Conservation (phyloP, 1,140 invertebrate genomes). For the Ceratina calcarata region DNA sequence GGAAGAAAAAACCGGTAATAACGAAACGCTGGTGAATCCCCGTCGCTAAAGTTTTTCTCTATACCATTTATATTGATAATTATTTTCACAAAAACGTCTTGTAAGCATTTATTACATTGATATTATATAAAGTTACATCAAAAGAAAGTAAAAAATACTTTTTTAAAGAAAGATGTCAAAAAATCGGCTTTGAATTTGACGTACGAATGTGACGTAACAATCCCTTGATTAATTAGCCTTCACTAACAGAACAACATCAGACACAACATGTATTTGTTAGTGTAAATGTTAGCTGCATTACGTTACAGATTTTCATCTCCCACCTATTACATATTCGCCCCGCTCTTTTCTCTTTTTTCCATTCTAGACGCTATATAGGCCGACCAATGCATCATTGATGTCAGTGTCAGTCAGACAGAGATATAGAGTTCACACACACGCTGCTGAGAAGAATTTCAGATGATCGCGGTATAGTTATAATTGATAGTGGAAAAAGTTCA, state of each 20-base stretch:
- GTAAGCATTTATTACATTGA: too few species aligned
- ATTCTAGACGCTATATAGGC: conserved; percentile 34
- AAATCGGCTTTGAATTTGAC: too few species aligned
- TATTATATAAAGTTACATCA: too few species aligned
- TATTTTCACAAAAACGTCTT: too few species aligned
- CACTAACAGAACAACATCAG: not conserved
- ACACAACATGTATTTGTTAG: not conserved
- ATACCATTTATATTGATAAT: not conserved
- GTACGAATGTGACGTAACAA: too few species aligned
- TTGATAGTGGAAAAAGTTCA: not conserved
- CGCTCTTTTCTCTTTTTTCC: conserved; percentile 36
- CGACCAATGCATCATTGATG: conserved; percentile 14
- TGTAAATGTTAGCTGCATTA: not conserved
- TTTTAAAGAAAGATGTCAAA: too few species aligned
- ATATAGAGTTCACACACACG: not conserved
- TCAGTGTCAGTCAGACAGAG: conserved; percentile 13
- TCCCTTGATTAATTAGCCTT: too few species aligned
- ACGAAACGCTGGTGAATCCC: not conserved
- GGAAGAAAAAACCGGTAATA: not conserved
- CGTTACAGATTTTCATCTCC: conserved; percentile 13
- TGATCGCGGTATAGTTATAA: not conserved
- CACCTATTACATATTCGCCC: conserved; percentile 14
- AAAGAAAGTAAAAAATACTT: too few species aligned
- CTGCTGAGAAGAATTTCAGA: not conserved
- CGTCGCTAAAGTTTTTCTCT: not conserved